Percentiles rank a stretch among this genome's conserved stretches.
Conservation (phyloP, 2,888 invertebrate species). For the Ochropleura plecta region DNA sequence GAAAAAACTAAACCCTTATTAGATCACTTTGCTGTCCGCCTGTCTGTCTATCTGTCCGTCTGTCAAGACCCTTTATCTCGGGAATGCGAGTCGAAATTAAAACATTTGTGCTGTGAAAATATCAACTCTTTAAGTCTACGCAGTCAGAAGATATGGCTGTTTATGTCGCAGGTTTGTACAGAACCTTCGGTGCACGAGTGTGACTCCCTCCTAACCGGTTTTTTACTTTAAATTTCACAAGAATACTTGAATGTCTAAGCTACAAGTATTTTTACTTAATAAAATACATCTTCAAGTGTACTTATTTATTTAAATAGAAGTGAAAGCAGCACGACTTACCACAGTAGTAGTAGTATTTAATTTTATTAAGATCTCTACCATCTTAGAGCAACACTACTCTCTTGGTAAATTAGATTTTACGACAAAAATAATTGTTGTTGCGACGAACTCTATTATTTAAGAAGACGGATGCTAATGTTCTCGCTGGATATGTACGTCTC, state of each 20-base stretch:
- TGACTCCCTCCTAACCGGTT: neutral
- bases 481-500: neutral
- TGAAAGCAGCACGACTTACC: neutral
- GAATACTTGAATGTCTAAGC: neutral
- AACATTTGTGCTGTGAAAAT: too few species aligned
- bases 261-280: neutral
- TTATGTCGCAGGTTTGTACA: too few species aligned
- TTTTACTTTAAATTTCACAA: neutral
- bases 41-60: too few species aligned
- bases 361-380: slow-evolving; percentile 21
- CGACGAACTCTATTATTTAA: slow-evolving; percentile 35
- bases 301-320: neutral
- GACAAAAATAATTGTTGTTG: slow-evolving; percentile 29
- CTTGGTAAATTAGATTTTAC: slow-evolving; percentile 41
- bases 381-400: slow-evolving; percentile 3
- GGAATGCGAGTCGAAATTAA: too few species aligned
- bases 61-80: too few species aligned
- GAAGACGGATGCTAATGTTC: slow-evolving; percentile 46
- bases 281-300: neutral
- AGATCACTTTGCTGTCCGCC: too few species aligned
- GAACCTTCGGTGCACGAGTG: too few species aligned
- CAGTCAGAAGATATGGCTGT: too few species aligned
- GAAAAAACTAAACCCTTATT: too few species aligned
- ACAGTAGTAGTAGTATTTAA: neutral
- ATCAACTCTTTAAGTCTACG: too few species aligned